Evolutionary conservation across 2,888 invertebrate genomes (phyloP), one percentile per base, ranked within the genome.

Genomic region (Caenorhabditis plicata): DNA sequence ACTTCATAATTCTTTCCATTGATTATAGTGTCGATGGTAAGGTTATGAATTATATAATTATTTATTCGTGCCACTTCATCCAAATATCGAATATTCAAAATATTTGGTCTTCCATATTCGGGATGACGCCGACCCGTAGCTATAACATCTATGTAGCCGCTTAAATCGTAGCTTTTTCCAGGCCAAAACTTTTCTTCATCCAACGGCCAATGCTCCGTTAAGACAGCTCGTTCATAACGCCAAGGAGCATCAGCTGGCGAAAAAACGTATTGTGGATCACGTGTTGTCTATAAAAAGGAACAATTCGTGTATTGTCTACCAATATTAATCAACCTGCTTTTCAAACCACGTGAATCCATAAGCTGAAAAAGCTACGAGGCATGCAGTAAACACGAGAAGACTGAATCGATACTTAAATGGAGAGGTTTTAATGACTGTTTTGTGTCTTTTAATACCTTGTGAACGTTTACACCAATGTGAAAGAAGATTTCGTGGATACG

Each of bases 121-220:
- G 64, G 54, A 44, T 76, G 71, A 7, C 51, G 41, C 25, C 48
- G 68, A 9, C 72, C 77, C 0, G 75, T 70, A 38, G 68, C 78
- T 19, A 78, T 75, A n/a, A 79, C 73, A 64, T 79, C 79, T 11
- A 79, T 72, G 41, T 77, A 79, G 25, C 79, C 79, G 35, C 65
- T 56, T 42, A 75, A 68, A 53, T 80, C 80, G 47, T 75, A 75
- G 51, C 72, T 75, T 43, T 72, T 72, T 31, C 74, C 74, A 1
- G 78, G 80, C 74, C 75, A 77, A 49, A 80, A 80, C 22, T 66
- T 63, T 26, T 77, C 68, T 41, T 80, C 77, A 44, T 77, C 71
- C n/a, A 80, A 55, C 1, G 80, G 80, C 80, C 80, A 80, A 39
- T 80, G 73, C 36, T 75, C 66, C 9, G 72, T 62, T 4, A 79